Percentiles rank a stretch among this genome's conserved stretches.
Conservation (phyloP, 2,888 invertebrate genomes). For the Drosophila subquinaria region DNA sequence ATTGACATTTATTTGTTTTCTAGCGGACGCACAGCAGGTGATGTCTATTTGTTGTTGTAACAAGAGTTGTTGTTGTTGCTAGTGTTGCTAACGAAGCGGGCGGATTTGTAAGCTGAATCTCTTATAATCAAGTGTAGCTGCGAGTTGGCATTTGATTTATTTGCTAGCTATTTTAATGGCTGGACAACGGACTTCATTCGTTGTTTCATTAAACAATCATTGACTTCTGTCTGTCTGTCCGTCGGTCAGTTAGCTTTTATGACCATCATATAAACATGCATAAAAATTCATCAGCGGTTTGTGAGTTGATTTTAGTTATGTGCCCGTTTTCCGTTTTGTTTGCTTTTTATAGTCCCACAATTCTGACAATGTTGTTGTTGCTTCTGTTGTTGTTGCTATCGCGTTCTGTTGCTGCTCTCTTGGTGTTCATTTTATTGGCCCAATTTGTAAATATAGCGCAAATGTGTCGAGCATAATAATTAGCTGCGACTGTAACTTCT, state of each 20-base stretch:
- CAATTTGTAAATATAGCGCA: conserved; percentile 79
- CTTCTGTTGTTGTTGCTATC: conserved; percentile 11
- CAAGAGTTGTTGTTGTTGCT: conserved; percentile 22
- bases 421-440: conserved; percentile 80
- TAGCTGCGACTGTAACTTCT: conserved; percentile 44
- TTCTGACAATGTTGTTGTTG: conserved; percentile 49
- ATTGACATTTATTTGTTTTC: conserved; percentile 63
- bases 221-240: conserved; percentile 66
- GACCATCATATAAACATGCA: conserved; percentile 78
- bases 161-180: conserved; percentile 66
- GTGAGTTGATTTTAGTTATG: conserved; percentile 66
- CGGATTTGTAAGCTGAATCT: conserved; percentile 63
- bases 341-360: conserved; percentile 69
- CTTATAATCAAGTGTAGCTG: conserved; percentile 71
- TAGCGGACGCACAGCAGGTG: conserved; percentile 72
- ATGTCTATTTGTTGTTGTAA: conserved; percentile 17
- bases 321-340: conserved; percentile 62
- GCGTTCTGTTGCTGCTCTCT: conserved; percentile 25
- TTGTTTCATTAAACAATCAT: conserved; percentile 78
- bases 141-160: conserved; percentile 70
- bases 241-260: conserved; percentile 56
- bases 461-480: conserved; percentile 78
- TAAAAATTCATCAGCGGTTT: conserved; percentile 76
- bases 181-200: conserved; percentile 41
- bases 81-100: conserved; percentile 70